phyloP scores from a whole-genome alignment of 2,888 invertebrate species.

The Sabatieria punctata region DNA sequence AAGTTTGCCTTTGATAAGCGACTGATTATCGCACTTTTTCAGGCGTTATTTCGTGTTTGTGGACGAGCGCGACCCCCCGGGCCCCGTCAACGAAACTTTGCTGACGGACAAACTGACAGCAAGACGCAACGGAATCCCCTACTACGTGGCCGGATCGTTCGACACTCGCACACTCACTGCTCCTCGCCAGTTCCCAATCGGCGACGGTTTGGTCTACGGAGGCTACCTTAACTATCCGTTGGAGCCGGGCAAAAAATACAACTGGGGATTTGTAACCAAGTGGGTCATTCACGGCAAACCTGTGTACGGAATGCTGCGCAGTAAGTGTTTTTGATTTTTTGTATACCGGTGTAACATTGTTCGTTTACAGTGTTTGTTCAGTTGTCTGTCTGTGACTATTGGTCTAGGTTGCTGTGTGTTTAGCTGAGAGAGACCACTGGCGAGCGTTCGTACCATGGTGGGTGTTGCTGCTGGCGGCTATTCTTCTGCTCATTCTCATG shows the following conservation, averaged over 20 bases:
- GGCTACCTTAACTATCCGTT: slow-evolving; percentile 31
- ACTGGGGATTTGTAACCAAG: slow-evolving; percentile 26
- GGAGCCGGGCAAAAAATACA: slow-evolving; percentile 27
- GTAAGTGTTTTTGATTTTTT: slow-evolving; percentile 12
- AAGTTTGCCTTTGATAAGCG: too few relatives aligned
- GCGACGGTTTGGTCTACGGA: slow-evolving; percentile 28
- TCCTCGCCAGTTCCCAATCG: slow-evolving; percentile 20
- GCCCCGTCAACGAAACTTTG: slow-evolving; percentile 28
- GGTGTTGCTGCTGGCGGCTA: slow-evolving; percentile 15
- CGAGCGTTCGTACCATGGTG: slow-evolving; percentile 12
- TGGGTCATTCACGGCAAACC: slow-evolving; percentile 26
- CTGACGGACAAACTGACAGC: slow-evolving; percentile 31
- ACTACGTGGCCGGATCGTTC: slow-evolving; percentile 30
- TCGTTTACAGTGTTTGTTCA: background rate
- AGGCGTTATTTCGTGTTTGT: slow-evolving; percentile 30
- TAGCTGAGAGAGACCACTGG: too few relatives aligned
- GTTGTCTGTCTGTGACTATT: too few relatives aligned
- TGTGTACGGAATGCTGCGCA: slow-evolving; percentile 24
- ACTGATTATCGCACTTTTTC: too few relatives aligned
- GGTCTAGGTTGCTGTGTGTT: too few relatives aligned
- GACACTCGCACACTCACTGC: slow-evolving; percentile 24
- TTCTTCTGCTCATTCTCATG: slow-evolving; percentile 13
- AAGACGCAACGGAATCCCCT: slow-evolving; percentile 21
- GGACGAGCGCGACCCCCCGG: slow-evolving; percentile 28
- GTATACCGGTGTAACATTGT: background rate